Conservation (phyloP, 2,797 vertebrate species). For the Anguilla obscura region DNA sequence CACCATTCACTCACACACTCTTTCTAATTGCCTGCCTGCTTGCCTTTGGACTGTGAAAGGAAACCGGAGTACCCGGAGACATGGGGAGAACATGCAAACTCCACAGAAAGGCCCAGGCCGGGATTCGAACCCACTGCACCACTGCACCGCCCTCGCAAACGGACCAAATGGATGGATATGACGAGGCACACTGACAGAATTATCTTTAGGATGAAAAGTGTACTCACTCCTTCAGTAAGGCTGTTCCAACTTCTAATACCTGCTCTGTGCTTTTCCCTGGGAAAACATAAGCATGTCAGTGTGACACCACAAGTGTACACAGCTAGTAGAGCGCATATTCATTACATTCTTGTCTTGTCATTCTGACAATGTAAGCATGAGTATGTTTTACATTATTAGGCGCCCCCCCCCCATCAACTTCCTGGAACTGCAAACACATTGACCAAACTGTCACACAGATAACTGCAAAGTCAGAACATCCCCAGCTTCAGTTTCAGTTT, state of each 20-base stretch:
- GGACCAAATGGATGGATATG: background rate
- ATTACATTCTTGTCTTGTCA: background rate
- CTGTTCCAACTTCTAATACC: constrained; percentile 66
- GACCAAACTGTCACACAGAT: background rate
- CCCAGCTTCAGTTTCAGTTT: constrained; percentile 22
- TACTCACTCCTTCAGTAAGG: constrained; percentile 73
- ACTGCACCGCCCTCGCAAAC: background rate
- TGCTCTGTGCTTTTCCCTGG: constrained; percentile 61
- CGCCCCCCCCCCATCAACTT: background rate
- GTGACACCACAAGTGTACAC: background rate
- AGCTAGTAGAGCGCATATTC: background rate
- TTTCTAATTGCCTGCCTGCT: too few relatives aligned
- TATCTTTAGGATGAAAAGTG: background rate
- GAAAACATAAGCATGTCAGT: constrained; percentile 27
- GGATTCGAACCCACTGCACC: too few relatives aligned
- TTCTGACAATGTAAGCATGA: constrained; percentile 26
- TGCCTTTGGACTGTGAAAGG: too few relatives aligned
- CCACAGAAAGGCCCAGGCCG: too few relatives aligned
- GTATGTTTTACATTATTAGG: background rate
- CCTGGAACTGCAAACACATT: background rate
- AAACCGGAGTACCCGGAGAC: too few relatives aligned
- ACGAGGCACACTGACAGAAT: background rate
- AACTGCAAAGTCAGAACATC: background rate
- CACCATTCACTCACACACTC: background rate
- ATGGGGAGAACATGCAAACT: too few relatives aligned